Conservation (phyloP, 2,113 vertebrate species). For the Gymnogyps californianus region DNA sequence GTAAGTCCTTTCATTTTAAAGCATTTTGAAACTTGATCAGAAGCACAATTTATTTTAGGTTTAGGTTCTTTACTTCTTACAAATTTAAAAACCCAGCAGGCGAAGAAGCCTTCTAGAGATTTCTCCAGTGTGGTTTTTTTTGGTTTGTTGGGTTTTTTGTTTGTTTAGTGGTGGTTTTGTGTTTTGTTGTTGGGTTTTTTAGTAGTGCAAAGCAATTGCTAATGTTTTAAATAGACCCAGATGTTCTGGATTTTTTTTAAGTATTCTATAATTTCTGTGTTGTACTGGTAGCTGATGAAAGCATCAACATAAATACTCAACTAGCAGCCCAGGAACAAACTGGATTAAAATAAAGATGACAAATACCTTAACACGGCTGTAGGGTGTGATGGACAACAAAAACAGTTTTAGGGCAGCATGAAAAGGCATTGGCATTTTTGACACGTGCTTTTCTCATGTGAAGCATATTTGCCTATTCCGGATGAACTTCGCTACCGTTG, state of each 20-base stretch:
- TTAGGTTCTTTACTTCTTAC: background rate
- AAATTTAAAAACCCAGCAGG: background rate
- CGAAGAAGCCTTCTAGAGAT: background rate
- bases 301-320: background rate
- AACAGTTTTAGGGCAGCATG: background rate
- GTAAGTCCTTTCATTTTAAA: slow-evolving; percentile 55
- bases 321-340: background rate
- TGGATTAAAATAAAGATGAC: background rate
- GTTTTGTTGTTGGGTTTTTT: background rate
- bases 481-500: background rate
- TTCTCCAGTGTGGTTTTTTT: background rate
- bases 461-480: background rate
- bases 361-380: background rate
- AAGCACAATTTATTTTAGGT: background rate
- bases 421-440: background rate
- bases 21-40: background rate
- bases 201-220: background rate
- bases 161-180: background rate
- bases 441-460: background rate
- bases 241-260: accelerated
- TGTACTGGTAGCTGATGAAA: background rate
- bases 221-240: background rate
- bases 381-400: background rate
- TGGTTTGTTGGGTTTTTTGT: background rate
- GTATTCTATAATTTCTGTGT: background rate